A percentile compares a stretch with the other conserved stretches of the same genome.
Conservation (phyloP, 2,113 vertebrate species). For the Trogon melanurus region DNA sequence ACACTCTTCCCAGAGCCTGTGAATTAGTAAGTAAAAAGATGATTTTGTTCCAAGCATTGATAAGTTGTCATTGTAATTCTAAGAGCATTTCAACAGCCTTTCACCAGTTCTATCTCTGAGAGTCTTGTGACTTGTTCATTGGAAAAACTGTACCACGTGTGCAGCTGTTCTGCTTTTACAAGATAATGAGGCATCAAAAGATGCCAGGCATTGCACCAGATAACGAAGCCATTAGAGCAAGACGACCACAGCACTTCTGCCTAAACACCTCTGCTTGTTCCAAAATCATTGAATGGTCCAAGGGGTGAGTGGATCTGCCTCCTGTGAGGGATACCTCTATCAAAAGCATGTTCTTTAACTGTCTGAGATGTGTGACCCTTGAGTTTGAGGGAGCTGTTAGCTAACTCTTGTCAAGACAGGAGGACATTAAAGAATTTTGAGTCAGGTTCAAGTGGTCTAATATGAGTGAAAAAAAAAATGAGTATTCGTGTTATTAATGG, state of each 20-base stretch:
- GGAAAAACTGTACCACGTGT: conserved; percentile 48
- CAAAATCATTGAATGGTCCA: neutral
- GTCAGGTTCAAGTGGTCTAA: neutral
- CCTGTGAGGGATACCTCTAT: neutral
- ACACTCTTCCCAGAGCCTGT: conserved; percentile 35
- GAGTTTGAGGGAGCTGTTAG: neutral
- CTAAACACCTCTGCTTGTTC: neutral
- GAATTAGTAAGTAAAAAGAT: conserved; percentile 47
- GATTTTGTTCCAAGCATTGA: conserved; percentile 51
- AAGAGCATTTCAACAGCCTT: conserved; percentile 67
- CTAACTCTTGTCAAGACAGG: neutral
- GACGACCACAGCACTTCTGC: conserved; percentile 38
- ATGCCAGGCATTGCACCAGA: conserved; percentile 54
- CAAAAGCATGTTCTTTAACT: fast-evolving
- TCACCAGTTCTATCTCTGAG: neutral
- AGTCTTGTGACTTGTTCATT: conserved; percentile 64
- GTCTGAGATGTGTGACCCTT: neutral
- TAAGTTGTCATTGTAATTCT: conserved; percentile 69
- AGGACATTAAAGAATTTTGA: neutral
- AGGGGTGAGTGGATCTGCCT: neutral
- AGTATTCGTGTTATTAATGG: neutral
- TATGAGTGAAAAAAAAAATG: neutral
- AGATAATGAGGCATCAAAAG: conserved; percentile 73
- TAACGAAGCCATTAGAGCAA: conserved; percentile 34
- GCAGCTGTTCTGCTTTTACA: conserved; percentile 10